Conservation (phyloP, 2,113 vertebrate species). For the Grus americana region DNA sequence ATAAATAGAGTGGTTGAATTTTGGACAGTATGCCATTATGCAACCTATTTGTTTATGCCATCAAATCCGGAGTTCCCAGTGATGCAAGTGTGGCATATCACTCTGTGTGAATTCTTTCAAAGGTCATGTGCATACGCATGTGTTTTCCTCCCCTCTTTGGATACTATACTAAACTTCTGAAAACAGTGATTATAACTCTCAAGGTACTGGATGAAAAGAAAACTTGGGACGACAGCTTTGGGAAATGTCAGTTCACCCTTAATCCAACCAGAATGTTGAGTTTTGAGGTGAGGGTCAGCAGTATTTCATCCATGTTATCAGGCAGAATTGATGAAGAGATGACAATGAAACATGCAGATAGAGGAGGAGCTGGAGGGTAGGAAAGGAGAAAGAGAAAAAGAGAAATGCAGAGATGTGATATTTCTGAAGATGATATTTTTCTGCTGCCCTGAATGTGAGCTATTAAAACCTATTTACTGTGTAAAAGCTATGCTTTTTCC, state of each 20-base stretch:
- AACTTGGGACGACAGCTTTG: not conserved
- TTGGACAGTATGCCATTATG: not conserved
- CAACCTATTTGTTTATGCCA: not conserved
- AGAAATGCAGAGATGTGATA: not conserved
- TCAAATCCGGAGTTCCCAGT: not conserved
- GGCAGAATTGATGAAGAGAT: not conserved
- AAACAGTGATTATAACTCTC: not conserved
- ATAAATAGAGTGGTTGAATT: not conserved
- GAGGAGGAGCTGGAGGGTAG: not conserved
- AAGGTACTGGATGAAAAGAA: not conserved
- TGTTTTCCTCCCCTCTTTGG: not conserved
- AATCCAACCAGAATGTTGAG: not conserved
- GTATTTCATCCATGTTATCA: not conserved
- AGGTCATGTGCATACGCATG: fast-evolving
- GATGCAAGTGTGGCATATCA: not conserved
- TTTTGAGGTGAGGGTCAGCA: not conserved
- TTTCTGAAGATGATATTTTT: constrained; percentile 17
- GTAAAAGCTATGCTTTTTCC: constrained; percentile 1
- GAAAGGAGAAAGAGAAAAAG: not conserved
- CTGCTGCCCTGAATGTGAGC: not conserved
- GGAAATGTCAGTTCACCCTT: not conserved
- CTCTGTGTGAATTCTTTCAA: not conserved
- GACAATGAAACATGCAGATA: not conserved
- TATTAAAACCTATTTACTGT: constrained; percentile 18
- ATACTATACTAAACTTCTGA: not conserved